phyloP scores from a whole-genome alignment of 2,113 vertebrate species.

The Proterorhinus semilunaris region DNA sequence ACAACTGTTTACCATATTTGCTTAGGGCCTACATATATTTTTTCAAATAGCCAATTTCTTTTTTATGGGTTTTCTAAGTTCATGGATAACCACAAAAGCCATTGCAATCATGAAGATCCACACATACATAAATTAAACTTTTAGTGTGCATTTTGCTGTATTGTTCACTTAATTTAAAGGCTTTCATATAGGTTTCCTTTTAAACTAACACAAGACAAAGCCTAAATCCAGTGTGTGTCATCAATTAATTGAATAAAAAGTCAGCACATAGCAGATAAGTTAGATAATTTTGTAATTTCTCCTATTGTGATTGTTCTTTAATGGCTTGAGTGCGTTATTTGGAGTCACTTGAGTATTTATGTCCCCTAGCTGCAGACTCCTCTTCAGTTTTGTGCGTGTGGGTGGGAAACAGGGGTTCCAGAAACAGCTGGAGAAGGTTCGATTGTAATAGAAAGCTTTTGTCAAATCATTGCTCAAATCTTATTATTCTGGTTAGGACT shows the following conservation, averaged over 20 bases:
- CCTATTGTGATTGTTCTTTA: background rate
- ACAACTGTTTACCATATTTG: background rate
- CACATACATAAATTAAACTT: background rate
- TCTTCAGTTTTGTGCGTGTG: slow-evolving; percentile 18
- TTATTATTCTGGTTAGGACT: slow-evolving; percentile 1
- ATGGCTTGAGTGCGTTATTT: slow-evolving; percentile 1
- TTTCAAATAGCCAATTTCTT: background rate
- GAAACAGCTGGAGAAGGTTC: slow-evolving; percentile 34
- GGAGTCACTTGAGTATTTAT: slow-evolving; percentile 22
- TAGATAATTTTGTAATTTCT: background rate
- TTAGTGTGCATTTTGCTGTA: background rate
- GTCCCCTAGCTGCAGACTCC: background rate
- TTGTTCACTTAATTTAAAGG: background rate
- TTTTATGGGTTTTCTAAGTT: slow-evolving; percentile 1
- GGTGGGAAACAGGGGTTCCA: slow-evolving; percentile 28
- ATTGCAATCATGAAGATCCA: background rate
- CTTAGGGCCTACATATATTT: background rate
- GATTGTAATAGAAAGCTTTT: slow-evolving; percentile 35
- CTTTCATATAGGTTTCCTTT: background rate
- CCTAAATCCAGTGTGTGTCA: slow-evolving; percentile 7
- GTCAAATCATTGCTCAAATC: slow-evolving; percentile 19
- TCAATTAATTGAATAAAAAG: slow-evolving; percentile 13
- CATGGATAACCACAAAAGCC: background rate
- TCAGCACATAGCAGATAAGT: background rate
- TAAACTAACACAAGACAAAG: background rate